phyloP scores from a whole-genome alignment of 2,797 vertebrate species.

The Pipistrellus pygmaeus region DNA sequence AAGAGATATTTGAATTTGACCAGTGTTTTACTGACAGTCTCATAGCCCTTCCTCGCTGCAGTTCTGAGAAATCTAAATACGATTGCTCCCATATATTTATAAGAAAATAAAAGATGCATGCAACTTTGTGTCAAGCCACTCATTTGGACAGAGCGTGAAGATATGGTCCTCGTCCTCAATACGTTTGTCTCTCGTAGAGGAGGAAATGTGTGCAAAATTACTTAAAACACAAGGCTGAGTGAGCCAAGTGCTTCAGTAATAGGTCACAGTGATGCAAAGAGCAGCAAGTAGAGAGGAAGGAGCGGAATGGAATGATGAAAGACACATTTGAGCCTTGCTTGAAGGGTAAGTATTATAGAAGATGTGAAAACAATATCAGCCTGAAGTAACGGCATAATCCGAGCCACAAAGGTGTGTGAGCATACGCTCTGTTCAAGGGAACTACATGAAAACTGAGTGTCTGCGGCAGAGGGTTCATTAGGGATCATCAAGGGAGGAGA shows the following conservation, averaged over 20 bases:
- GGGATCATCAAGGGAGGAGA: not conserved
- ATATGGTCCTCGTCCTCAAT: not conserved
- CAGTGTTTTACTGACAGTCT: conserved; percentile 18
- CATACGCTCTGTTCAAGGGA: not conserved
- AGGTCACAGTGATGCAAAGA: not conserved
- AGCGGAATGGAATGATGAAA: not conserved
- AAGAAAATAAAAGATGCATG: conserved; percentile 35
- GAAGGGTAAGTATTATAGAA: not conserved
- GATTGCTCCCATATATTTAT: not conserved
- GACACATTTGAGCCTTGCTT: not conserved
- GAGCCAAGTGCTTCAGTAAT: not conserved
- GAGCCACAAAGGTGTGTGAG: not conserved
- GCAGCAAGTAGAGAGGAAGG: not conserved
- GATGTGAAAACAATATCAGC: not conserved
- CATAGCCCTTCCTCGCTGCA: not conserved
- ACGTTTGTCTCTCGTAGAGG: not conserved
- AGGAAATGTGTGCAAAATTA: not conserved
- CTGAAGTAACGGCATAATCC: not conserved
- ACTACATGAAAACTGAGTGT: not conserved
- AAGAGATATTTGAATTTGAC: conserved; percentile 43
- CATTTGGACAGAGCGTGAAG: not conserved
- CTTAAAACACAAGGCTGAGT: not conserved
- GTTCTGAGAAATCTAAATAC: conserved; percentile 30
- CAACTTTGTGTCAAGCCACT: not conserved
- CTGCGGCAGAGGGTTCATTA: not conserved